Base-by-base conservation (phyloP, 2,113 vertebrate genomes). In the Dolichallabes microphthalmus region DNA sequence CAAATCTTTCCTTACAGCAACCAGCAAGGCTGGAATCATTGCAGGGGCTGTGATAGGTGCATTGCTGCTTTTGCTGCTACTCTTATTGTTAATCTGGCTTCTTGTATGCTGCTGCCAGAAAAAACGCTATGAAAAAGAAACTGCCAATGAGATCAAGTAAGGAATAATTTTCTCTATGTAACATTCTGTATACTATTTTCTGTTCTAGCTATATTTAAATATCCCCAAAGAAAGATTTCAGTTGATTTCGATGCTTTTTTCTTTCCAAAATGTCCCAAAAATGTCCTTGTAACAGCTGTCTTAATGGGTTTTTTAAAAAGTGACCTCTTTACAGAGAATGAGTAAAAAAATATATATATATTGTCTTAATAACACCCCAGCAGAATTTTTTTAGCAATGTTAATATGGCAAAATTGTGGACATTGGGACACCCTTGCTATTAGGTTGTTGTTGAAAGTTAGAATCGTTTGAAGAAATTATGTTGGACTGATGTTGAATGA, bases 61-160 rank as follows among this genome's bases (percentile, higher is more conserved):
- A 2, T 52, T 97, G 83, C 89, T 97, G 86, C 85, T 95, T 83
- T 75, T 96, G 58, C 93, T 94, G 25, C 93, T 96, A 63, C 93
- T 97, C 74, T 85, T 96, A n/a, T 45, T 96, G 20, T 94, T 96
- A 89, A 93, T 96, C 91, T 97, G 96, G 96, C 95, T 96, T 74
- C 89, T 96, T 86, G 32, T 95, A 90, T 95, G 95, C 92, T 96
- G 95, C 89, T 96, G 95, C 90, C 91, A 93, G 57, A 95, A 95
- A 87, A 92, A 91, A 4, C 82, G 89, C 50, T 95, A 94, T 27
- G 85, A 94, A 86, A 95, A 96, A 71, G 96, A 97, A 90, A 82
- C 94, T 7, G 92, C 94, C 50, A 96, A 95, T 85, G 96, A 97
- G 87, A 95, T 97, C 88, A 95, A 94, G 96, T 97, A 86, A 94